Evolutionary conservation across 2,797 vertebrate genomes (phyloP), one percentile per base, ranked within the genome.

Genomic region (Neoniphon sammara): DNA sequence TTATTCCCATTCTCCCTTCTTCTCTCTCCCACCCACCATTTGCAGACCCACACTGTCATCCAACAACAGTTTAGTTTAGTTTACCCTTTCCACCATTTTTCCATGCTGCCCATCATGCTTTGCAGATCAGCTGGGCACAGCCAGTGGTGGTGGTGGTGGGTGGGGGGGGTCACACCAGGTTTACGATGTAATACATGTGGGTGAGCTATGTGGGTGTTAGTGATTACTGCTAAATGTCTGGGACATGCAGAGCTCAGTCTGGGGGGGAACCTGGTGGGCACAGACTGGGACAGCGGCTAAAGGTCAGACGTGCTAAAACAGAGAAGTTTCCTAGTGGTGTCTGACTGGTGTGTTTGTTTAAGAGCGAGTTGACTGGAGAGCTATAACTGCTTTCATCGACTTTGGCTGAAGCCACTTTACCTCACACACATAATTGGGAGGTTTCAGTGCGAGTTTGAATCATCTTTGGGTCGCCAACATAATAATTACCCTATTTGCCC

Each of bases 271-370:
- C 73, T 49, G 49, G 76, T 76, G 88, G 87, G 84, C 72, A 85
- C 75, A 83, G 85, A 64, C 46, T 67, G 85, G 78, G 82, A 81
- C 80, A 36, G 65, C 66, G 65, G 82, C 85, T 86, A 89, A 91
- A 88, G 89, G 90, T 92, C 89, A 90, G 85, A 34, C 76, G 68
- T 82, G 87, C 80, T 88, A 69, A 85, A 91, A 91, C 88, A 89
- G 75, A 89, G 80, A 85, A 77, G 62, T 80, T 89, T 91, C 87
- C 87, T 86, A 75, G 74, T 81, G 82, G 86, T 86, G 88, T 90
- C 86, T 90, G 84, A 86, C 83, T 76, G 77, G 59, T 2, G 69
- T 92, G 89, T 93, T 93, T 93, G 87, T 86, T 84, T 87, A 89
- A 87, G 88, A 69, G 81, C 81, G 54, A 81, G 79, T 77, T 87